Evolutionary conservation across 2,888 invertebrate genomes (phyloP), one percentile per base, ranked within the genome.

Genomic region (Perithous albicinctus): DNA sequence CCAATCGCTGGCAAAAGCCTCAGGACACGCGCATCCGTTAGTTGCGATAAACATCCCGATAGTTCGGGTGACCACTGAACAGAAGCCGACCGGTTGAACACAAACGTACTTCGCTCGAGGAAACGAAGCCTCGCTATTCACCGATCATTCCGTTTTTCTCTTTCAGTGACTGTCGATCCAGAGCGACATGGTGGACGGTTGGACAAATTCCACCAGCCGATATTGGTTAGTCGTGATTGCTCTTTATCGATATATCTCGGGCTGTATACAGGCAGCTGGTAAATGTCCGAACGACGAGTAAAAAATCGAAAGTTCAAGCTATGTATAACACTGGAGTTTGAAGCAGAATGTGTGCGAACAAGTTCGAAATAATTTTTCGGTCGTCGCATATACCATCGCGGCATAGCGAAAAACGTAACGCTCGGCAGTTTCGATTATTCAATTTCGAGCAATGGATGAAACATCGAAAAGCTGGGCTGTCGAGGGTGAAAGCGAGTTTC

Each of bases 381-480:
- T 35, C n/a, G 6, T 23, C 29, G 35, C 63, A 23, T 8, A 15
- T 26, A 20, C 41, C n/a, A n/a, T n/a, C n/a, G n/a, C 18, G 59
- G 18, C 10, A 67, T 32, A 73, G 38, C 51, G 23, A 20, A 48
- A 32, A 32, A 20, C 20, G n/a, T 18, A 18, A 41, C 64, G 46
- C 38, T 38, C 48, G 61, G 35, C 66, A 69, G 78, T 79, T 79
- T 74, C 74, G 61, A 79, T 79, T 79, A 79, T 79, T 79, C 78
- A 79, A 79, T 79, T 79, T 67, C 67, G 69, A 61, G 29, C 82
- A 64, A 78, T 41, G 56, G 54, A 78, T 70, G 69, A 82, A 78
- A 78, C 74, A 81, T 78, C 73, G 73, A 67, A 79, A 74, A 79
- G 78, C 78, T 67, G 54, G 66, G 12, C 59, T 23, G 66, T 48